phyloP scores from a whole-genome alignment of 2,113 vertebrate genomes.

The Gnathonemus longibarbis region DNA sequence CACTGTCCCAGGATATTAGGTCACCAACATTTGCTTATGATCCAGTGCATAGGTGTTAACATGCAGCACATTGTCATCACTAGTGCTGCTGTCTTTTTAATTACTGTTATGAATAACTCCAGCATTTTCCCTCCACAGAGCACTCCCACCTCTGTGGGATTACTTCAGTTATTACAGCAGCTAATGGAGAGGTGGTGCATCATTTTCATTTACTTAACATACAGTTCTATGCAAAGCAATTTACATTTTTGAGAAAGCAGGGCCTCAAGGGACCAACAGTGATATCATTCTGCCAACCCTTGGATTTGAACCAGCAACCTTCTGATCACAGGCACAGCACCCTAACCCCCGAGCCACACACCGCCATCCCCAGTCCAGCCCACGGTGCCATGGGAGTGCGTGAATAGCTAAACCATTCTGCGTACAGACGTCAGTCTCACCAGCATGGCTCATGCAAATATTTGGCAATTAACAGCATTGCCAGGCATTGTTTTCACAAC shows the following conservation, averaged over 20 bases:
- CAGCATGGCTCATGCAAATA: background rate
- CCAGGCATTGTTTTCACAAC: background rate
- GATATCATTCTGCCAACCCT: background rate
- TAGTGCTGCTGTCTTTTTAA: background rate
- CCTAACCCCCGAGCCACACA: background rate
- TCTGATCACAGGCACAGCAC: background rate
- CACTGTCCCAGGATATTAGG: background rate
- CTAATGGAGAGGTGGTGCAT: background rate
- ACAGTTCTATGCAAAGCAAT: background rate
- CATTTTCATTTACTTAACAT: background rate
- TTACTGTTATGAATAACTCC: background rate
- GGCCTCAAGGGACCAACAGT: background rate
- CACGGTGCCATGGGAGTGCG: background rate
- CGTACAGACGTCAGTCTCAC: too few relatives aligned
- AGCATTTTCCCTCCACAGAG: background rate
- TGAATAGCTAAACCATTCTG: background rate
- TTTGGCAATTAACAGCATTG: background rate
- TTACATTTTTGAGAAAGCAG: background rate
- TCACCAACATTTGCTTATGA: background rate
- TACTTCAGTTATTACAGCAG: background rate
- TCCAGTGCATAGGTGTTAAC: background rate
- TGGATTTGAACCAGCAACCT: background rate
- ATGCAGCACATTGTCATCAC: background rate
- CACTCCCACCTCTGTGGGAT: background rate
- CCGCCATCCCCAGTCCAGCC: background rate